Percentiles rank a stretch among this genome's conserved stretches.
phyloP scores from a whole-genome alignment of 2,113 vertebrate species.

The Megaceryle torquata region DNA sequence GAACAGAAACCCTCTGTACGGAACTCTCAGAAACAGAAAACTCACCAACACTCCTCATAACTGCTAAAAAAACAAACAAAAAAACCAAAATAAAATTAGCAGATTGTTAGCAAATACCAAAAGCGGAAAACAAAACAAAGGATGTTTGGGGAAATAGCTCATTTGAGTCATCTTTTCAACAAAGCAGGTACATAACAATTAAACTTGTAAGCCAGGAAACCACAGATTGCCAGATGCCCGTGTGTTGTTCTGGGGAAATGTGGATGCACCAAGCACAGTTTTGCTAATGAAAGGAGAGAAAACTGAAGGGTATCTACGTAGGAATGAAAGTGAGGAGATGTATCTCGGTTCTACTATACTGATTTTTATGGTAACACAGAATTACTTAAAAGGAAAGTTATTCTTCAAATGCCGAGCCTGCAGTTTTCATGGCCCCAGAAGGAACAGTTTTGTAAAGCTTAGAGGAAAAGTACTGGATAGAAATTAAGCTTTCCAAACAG shows the following conservation, averaged over 20 bases:
- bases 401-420: not conserved
- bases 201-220: not conserved
- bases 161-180: constrained; percentile 6
- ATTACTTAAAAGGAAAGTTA: not conserved
- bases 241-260: not conserved
- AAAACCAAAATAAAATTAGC: constrained; percentile 79
- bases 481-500: not conserved
- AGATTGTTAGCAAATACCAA: constrained; percentile 72
- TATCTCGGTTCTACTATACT: constrained; percentile 21
- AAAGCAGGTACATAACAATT: not conserved
- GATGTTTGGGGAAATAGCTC: constrained; percentile 35
- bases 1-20: constrained; percentile 67
- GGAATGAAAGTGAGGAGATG: not conserved
- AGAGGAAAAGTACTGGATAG: not conserved
- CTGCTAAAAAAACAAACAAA: constrained; percentile 84
- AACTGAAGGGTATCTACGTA: not conserved
- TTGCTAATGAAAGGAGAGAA: not conserved
- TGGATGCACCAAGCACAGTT: not conserved
- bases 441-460: not conserved
- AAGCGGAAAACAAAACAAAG: constrained; percentile 68
- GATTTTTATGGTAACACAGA: not conserved
- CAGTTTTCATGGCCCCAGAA: not conserved
- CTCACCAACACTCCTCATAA: constrained; percentile 99
- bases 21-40: constrained; percentile 77
- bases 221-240: constrained; percentile 4